Conservation (phyloP, 2,888 invertebrate species). For the Brenthis ino region DNA sequence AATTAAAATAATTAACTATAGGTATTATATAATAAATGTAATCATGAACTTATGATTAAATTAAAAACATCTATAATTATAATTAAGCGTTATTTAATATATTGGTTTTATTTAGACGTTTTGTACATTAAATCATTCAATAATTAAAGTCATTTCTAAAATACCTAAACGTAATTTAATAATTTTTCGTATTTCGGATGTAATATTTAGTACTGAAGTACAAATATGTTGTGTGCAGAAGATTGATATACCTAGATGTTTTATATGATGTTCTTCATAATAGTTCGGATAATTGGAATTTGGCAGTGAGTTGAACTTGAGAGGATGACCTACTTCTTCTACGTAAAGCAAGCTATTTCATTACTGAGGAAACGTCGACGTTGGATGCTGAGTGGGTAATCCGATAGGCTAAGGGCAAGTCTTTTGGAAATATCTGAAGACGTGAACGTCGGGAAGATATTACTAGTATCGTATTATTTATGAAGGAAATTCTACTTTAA, state of each 20-base stretch:
- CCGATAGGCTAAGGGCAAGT: constrained; percentile 15
- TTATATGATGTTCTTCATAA: constrained; percentile 5
- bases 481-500: background rate
- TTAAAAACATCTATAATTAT: too few relatives aligned
- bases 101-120: too few relatives aligned
- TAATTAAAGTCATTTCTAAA: too few relatives aligned
- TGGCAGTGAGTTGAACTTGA: constrained; percentile 36
- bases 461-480: background rate
- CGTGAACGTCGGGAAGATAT: background rate
- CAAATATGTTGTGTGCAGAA: too few relatives aligned
- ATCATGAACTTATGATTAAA: too few relatives aligned
- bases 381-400: constrained; percentile 13
- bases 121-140: too few relatives aligned
- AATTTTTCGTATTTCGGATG: too few relatives aligned
- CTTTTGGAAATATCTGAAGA: constrained; percentile 11
- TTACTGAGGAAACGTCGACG: constrained; percentile 18
- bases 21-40: too few relatives aligned
- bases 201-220: too few relatives aligned
- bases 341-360: constrained; percentile 16
- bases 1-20: too few relatives aligned
- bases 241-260: background rate
- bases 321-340: constrained; percentile 28
- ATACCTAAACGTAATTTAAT: too few relatives aligned
- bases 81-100: too few relatives aligned
- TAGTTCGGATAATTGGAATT: constrained; percentile 33